Percentiles rank a stretch among this genome's conserved stretches.
phyloP scores from a whole-genome alignment of 1,140 invertebrate species.

The Hyposmocoma kahamanoa region DNA sequence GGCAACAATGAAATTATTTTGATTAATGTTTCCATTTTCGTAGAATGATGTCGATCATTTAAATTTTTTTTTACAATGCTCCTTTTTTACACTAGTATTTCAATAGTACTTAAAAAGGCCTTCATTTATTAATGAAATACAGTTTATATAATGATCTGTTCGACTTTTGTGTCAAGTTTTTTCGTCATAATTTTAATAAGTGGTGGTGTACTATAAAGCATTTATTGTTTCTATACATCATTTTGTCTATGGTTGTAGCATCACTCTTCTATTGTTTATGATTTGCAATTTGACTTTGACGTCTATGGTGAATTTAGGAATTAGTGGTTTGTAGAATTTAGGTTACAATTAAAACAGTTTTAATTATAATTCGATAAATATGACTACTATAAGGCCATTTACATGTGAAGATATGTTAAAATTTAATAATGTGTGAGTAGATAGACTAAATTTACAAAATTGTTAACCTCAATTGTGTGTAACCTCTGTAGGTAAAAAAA shows the following conservation, averaged over 20 bases:
- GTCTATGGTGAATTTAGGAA: too few species aligned
- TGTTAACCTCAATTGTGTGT: background rate
- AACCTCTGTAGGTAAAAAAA: background rate
- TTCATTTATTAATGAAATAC: too few species aligned
- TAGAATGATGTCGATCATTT: background rate
- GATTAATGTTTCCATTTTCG: too few species aligned
- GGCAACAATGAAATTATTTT: conserved; percentile 32
- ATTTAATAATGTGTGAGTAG: conserved; percentile 95
- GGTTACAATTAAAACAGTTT: background rate
- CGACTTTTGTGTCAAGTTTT: too few species aligned
- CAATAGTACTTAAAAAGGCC: too few species aligned
- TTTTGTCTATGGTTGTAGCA: background rate
- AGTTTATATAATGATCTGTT: too few species aligned
- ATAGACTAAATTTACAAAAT: too few species aligned
- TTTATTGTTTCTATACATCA: background rate
- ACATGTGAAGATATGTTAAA: conserved; percentile 95
- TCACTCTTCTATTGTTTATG: background rate
- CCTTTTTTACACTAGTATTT: background rate
- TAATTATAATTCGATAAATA: conserved; percentile 47
- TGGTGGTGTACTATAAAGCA: background rate
- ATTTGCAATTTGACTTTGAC: background rate
- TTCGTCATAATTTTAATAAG: too few species aligned
- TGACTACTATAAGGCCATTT: conserved; percentile 96
- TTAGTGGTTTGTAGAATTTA: too few species aligned
- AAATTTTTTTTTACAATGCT: background rate